Evolutionary conservation across 1,140 invertebrate genomes (phyloP).

Genomic region (Sycophaga agraensis): DNA sequence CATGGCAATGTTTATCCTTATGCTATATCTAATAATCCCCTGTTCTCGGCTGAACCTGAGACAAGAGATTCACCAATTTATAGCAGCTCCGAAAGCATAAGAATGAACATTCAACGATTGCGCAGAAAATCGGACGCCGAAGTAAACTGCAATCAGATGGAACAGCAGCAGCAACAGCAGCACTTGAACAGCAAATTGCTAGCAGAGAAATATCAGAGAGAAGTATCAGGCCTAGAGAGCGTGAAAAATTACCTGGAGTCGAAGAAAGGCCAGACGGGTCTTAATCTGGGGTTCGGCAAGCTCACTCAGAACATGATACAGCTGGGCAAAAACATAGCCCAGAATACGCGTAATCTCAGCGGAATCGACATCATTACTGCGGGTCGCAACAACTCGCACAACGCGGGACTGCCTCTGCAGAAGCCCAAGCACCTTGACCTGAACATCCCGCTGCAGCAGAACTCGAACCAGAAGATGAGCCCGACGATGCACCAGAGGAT

Average conservation of each 20-base stretch:
- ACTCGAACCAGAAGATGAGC: slow-evolving; percentile 15
- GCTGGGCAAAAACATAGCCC: slow-evolving; percentile 45
- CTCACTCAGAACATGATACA: slow-evolving; percentile 51
- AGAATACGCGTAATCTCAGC: slow-evolving; percentile 42
- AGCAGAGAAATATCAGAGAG: slow-evolving; percentile 50
- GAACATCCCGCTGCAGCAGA: slow-evolving; percentile 36
- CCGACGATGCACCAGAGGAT: slow-evolving; percentile 46
- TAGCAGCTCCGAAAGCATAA: slow-evolving; percentile 45
- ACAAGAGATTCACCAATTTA: slow-evolving; percentile 46
- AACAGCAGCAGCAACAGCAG: slow-evolving; percentile 31
- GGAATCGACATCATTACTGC: slow-evolving; percentile 35
- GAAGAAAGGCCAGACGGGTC: slow-evolving; percentile 43
- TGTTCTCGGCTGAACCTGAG: slow-evolving; percentile 45
- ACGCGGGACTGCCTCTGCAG: slow-evolving; percentile 36
- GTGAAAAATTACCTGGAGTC: slow-evolving; percentile 54
- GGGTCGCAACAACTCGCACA: slow-evolving; percentile 26
- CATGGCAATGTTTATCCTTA: slow-evolving; percentile 41
- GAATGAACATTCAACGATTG: slow-evolving; percentile 35
- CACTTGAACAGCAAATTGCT: slow-evolving; percentile 46
- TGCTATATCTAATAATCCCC: slow-evolving; percentile 51
- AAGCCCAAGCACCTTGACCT: slow-evolving; percentile 45
- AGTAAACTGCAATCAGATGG: slow-evolving; percentile 34
- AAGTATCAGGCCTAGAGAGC: slow-evolving; percentile 47
- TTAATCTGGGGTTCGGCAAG: slow-evolving; percentile 44
- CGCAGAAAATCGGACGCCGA: slow-evolving; percentile 47